phyloP scores from a whole-genome alignment of 2,113 vertebrate genomes.

The Gallinago jamesoni region DNA sequence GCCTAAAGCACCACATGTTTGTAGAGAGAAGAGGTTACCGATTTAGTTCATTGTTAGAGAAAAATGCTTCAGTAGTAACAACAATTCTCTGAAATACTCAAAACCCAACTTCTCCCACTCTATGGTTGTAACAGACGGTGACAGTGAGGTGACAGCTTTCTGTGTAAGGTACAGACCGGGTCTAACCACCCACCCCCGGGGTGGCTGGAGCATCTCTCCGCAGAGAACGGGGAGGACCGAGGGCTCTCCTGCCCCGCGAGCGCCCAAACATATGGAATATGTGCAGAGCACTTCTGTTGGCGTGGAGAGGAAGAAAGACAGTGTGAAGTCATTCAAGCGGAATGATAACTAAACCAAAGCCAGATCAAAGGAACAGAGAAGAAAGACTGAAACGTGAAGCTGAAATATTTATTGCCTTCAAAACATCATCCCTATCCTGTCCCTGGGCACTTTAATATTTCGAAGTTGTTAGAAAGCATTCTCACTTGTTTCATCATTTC shows the following conservation, averaged over 20 bases:
- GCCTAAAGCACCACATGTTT: rapidly evolving
- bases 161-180: neutral
- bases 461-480: slow-evolving; percentile 71
- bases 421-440: slow-evolving; percentile 80
- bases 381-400: slow-evolving; percentile 88
- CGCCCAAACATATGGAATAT: slow-evolving; percentile 16
- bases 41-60: neutral
- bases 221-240: neutral
- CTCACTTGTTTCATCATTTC: slow-evolving; percentile 68
- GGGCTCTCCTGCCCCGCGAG: neutral
- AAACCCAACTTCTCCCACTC: neutral
- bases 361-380: slow-evolving; percentile 87
- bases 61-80: neutral
- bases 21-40: neutral
- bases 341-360: slow-evolving; percentile 91
- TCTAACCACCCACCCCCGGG: neutral
- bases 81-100: neutral
- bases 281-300: slow-evolving; percentile 55
- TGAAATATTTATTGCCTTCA: slow-evolving; percentile 92
- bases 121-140: neutral
- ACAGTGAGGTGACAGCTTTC: neutral
- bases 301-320: slow-evolving; percentile 71
- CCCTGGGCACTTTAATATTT: slow-evolving; percentile 77
- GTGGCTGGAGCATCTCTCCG: neutral
- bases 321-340: slow-evolving; percentile 83